Evolutionary conservation across 64 coral and sea anemone genomes (phyloP).

Genomic region (Catalaphyllia jardinei): DNA sequence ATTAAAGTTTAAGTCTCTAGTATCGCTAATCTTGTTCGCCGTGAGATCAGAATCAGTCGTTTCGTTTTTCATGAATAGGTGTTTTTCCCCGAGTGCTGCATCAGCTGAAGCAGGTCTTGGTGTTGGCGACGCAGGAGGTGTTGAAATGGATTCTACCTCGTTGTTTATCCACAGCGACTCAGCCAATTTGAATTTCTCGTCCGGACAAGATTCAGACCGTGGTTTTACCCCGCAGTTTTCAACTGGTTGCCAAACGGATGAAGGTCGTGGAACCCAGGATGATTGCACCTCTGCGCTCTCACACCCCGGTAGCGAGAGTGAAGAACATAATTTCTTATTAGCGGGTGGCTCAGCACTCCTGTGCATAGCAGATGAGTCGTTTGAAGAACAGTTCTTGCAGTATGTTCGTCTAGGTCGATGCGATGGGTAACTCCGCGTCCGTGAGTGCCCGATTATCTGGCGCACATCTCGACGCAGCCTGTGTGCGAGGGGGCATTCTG

Average conservation of each 20-base stretch:
- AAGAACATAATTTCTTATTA: conserved; percentile 87
- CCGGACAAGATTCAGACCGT: conserved; percentile 64
- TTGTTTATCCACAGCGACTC: conserved; percentile 20
- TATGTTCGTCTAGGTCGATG: conserved; percentile 60
- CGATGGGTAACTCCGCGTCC: conserved; percentile 87
- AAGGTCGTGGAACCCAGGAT: conserved; percentile 82
- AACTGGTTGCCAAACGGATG: conserved; percentile 85
- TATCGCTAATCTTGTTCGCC: not conserved
- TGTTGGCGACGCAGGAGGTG: conserved; percentile 86
- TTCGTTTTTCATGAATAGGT: conserved; percentile 10
- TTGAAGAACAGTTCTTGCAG: conserved; percentile 46
- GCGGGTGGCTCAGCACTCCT: conserved; percentile 50
- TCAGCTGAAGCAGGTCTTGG: conserved; percentile 87
- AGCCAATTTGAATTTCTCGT: conserved; percentile 18
- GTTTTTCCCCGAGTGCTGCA: conserved; percentile 65
- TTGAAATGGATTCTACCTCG: conserved; percentile 65
- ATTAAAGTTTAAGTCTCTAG: conserved; percentile 43
- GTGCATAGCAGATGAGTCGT: conserved; percentile 46
- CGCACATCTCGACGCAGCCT: conserved; percentile 48
- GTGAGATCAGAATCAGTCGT: not conserved
- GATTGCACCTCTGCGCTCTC: conserved; percentile 41
- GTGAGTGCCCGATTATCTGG: conserved; percentile 54
- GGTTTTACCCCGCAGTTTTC: conserved; percentile 45
- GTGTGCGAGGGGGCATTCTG: conserved; percentile 59
- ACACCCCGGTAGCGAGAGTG: conserved; percentile 72